Evolutionary conservation across 1,140 invertebrate species (phyloP), one percentile per base, ranked within the genome.

Genomic region (Drosophila bocki): DNA sequence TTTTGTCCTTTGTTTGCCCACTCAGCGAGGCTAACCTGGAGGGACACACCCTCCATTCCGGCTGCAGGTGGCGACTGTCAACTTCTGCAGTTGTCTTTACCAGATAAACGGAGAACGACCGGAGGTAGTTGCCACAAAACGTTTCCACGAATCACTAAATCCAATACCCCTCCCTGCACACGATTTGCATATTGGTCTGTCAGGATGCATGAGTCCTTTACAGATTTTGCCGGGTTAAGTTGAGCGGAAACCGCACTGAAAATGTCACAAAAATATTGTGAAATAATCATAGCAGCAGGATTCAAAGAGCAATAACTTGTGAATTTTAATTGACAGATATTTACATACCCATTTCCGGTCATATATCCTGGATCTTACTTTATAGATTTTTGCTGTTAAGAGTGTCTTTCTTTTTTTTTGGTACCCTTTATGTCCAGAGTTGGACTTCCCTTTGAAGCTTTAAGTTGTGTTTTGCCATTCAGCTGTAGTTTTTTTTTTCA

Each of bases 181-280:
- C 61, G 58, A 37, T 60, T 61, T 61, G 61, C 61, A 60, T 63
- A 59, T 56, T 51, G 50, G 15, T 51, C 5, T 48, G 45, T 7
- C 22, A 32, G 26, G 48, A 51, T 51, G 26, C 48, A 32, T 12
- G 26, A 50, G 22, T 29, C 26, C 4, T 6, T 3, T 9, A 1
- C 22, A 29, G 47, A 48, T 22, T 8, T 11, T 9, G 7, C 7
- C 17, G 3, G 19, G 13, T 48, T 15, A 4, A 15, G 45, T 48
- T 48, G 47, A 26, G 47, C 47, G 26, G 13, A 26, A 48, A 29
- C 22, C 22, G 15, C 47, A 48, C 8, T 15, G 26, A 9, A 48
- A n/a, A 48, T 48, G 47, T 48, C 47, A 48, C 13, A 48, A 29
- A 29, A 48, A 48, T 48, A 29, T 29, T 48, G 13, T 48, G 15